Evolutionary conservation across 2,113 vertebrate genomes (phyloP).

Genomic region (Caloenas nicobarica): DNA sequence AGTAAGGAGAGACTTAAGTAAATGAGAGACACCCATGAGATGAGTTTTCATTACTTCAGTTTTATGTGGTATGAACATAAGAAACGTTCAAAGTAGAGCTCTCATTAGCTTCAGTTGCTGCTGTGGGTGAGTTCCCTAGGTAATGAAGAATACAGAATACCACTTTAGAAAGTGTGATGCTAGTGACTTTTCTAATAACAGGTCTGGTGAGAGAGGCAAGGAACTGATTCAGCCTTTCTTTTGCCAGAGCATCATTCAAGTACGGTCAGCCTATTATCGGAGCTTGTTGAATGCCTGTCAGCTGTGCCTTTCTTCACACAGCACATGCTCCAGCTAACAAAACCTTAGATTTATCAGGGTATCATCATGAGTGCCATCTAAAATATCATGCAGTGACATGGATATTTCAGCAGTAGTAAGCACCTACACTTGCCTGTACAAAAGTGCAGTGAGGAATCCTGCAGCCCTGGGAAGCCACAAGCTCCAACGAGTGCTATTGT

Average conservation of each 20-base stretch:
- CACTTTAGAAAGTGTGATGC: background rate
- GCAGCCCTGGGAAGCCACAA: background rate
- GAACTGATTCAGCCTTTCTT: background rate
- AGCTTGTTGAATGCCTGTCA: background rate
- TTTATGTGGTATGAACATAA: background rate
- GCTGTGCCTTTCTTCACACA: background rate
- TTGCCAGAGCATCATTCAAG: background rate
- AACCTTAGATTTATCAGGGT: background rate
- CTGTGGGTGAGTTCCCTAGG: background rate
- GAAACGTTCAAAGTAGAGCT: background rate
- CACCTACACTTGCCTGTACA: background rate
- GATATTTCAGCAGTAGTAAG: background rate
- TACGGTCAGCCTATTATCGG: background rate
- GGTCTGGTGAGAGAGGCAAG: background rate
- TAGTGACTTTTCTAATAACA: background rate
- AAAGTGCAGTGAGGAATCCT: background rate
- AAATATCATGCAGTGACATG: background rate
- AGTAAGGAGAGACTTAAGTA: background rate
- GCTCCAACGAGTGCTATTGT: background rate
- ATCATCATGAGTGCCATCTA: background rate
- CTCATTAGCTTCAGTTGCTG: background rate
- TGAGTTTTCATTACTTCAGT: background rate
- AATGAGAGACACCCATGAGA: background rate
- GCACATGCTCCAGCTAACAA: background rate
- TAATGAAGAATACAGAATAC: background rate